Base-by-base conservation (phyloP, 2,888 invertebrate species). In the Marronus borbonicus region DNA sequence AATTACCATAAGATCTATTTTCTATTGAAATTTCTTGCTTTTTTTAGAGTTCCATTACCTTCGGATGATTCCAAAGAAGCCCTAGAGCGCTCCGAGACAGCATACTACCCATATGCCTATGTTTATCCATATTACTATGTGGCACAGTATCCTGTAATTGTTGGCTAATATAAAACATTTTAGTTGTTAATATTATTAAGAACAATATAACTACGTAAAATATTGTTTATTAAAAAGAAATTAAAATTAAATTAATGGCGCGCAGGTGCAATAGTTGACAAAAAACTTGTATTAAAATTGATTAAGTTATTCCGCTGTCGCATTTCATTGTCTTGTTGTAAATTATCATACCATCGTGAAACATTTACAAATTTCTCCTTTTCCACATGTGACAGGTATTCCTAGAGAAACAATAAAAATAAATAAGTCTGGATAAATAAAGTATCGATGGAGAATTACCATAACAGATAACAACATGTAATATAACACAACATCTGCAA, bases 341-440 rank as follows among this genome's bases (percentile, higher is more conserved):
- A 88, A 84, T 95, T 94, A 86, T 93, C 94, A 82, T 92, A 94
- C 95, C 95, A 95, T 83, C 95, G 90, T 60, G 94, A 94, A 0
- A 95, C 87, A 85, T 95, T 92, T 31, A 94, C 85, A 79, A 92
- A 90, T 74, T 92, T 91, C 83, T 94, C 95, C 84, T 93, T 93
- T 74, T 94, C 94, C 78, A 90, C 88, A 31, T 92, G 89, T 10
- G 91, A 90, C 12, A 44, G 14, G 95, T 88, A 20, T 90, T 90
- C 84, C 90, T 91, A 95, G 95, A 88, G 81, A 91, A 91, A 65
- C 81, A 82, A 82, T 76, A 75, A 39, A 76, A 62, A 78, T 69
- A 78, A 50, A 50, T 14, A n/a, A 17, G 7, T 17, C 7, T 52
- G 5, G n/a, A 52, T 52, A 52, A 52, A 52, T 17, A 52, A n/a